Base-by-base conservation (phyloP, 2,113 vertebrate genomes). In the Burhinus oedicnemus region DNA sequence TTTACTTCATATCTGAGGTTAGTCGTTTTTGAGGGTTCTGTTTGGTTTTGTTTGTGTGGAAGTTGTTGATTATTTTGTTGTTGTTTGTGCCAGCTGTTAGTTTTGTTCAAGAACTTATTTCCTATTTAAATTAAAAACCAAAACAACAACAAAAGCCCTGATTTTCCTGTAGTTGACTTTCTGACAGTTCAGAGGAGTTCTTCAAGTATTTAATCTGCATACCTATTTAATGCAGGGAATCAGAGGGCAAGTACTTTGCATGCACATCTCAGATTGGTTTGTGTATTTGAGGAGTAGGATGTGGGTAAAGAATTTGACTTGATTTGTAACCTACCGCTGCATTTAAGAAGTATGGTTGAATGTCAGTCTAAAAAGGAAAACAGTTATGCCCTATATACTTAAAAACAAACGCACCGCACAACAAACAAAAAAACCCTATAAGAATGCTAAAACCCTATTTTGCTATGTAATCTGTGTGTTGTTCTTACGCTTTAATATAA, bases 1-100 rank as follows among this genome's bases (percentile, higher is more conserved):
- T 99, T 91, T 98, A 99, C 94, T 99, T 99, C 97, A 99, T 99
- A 79, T 99, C 99, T n/a, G 99, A 99, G 99, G 99, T 99, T 74
- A 97, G 96, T 95, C 40, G 32, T 62, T 70, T 66, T 83, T 1
- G n/a, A 23, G 7, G 3, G 20, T 78, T 64, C 20, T 87, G 10
- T 87, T 92, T 89, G 42, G 12, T 69, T 78, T 51, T 49, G 38
- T 8, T 12, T 87, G 25, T 66, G 34, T 58, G 47, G 11, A 11
- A 64, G 18, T n/a, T n/a, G 36, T 45, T 44, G 58, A 36, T 68
- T 74, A 22, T 66, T 75, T 85, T 80, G 13, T 36, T n/a, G 23
- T 54, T 76, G 26, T 32, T 75, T 74, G 8, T 87, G 12, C 27
- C 42, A n/a, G 26, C 75, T 81, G 26, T 51, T 61, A 36, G 9